phyloP scores from a whole-genome alignment of 2,113 vertebrate genomes.

The Dromas ardeola region DNA sequence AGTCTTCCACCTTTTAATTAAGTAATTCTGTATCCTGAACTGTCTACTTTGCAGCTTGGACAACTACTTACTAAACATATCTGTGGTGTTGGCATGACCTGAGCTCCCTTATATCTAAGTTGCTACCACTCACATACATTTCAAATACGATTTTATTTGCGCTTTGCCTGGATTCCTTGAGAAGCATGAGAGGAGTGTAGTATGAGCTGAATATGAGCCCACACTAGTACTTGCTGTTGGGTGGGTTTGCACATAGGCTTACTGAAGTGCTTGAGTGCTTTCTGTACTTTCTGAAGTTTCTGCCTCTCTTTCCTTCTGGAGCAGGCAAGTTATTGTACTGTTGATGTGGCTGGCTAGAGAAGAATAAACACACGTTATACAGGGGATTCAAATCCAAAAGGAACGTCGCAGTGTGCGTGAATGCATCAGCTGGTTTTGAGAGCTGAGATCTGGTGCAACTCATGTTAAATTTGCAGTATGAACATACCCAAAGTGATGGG shows the following conservation, averaged over 20 bases:
- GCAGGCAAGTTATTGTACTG: not conserved
- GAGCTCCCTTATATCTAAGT: not conserved
- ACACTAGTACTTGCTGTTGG: not conserved
- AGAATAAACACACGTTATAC: not conserved
- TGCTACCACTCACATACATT: not conserved
- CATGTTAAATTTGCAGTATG: not conserved
- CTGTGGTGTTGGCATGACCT: not conserved
- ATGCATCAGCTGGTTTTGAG: not conserved
- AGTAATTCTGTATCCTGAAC: not conserved
- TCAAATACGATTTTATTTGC: not conserved
- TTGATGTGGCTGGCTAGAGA: not conserved
- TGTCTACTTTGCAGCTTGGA: not conserved
- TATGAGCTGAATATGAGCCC: not conserved
- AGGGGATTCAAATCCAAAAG: not conserved
- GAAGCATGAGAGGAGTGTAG: not conserved
- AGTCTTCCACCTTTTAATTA: not conserved
- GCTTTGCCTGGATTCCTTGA: not conserved
- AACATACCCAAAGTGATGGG: not conserved
- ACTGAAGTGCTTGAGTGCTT: not conserved
- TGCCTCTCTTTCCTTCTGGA: not conserved
- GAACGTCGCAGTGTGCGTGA: not conserved
- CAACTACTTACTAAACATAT: not conserved
- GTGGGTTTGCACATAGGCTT: not conserved
- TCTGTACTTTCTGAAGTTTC: not conserved
- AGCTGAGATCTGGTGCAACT: not conserved